A percentile compares a stretch with the other conserved stretches of the same genome.
These are phyloP conservation scores for Elmis aenea DNA, from an alignment of 2,888 invertebrate species.

Conservation along the genomic window DNA sequence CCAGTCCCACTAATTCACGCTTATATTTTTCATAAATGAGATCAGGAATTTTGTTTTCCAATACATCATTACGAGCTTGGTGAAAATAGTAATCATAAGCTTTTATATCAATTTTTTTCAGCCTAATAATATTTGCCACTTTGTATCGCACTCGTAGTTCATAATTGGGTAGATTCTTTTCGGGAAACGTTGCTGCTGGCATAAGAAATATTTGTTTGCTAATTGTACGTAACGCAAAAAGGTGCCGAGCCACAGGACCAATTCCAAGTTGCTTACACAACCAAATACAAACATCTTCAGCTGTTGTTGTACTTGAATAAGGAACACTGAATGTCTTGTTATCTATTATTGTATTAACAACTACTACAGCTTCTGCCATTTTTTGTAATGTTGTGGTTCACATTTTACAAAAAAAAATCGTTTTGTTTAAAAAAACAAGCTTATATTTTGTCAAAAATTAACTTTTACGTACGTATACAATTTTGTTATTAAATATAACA, in stretches of 20 bases:
- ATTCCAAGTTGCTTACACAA: slow-evolving; percentile 69
- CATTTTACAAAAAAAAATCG: no score
- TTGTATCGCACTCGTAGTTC: slow-evolving; percentile 80
- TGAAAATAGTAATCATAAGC: slow-evolving; percentile 83
- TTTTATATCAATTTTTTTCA: slow-evolving; percentile 63
- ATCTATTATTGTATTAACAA: slow-evolving; percentile 25
- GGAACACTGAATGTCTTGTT: slow-evolving; percentile 27
- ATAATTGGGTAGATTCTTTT: slow-evolving; percentile 53
- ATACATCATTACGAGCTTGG: slow-evolving; percentile 77
- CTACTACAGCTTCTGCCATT: slow-evolving; percentile 14
- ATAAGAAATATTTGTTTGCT: slow-evolving; percentile 51
- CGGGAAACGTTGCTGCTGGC: slow-evolving; percentile 54
- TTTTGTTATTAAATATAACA: no score
- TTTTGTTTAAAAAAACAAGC: no score
- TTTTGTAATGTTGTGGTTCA: neutral
- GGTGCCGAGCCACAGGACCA: slow-evolving; percentile 68
- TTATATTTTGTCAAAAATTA: no score
- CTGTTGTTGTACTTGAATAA: slow-evolving; percentile 43
- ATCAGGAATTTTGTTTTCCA: slow-evolving; percentile 73
- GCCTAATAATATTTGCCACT: slow-evolving; percentile 57
- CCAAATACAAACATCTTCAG: slow-evolving; percentile 67
- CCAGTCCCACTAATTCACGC: slow-evolving; percentile 74
- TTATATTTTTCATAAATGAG: slow-evolving; percentile 73
- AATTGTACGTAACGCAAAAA: slow-evolving; percentile 70
- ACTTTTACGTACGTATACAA: no score